Evolutionary conservation across 2,113 vertebrate species (phyloP), one percentile per base, ranked within the genome.

Genomic region (Amia ocellicauda): DNA sequence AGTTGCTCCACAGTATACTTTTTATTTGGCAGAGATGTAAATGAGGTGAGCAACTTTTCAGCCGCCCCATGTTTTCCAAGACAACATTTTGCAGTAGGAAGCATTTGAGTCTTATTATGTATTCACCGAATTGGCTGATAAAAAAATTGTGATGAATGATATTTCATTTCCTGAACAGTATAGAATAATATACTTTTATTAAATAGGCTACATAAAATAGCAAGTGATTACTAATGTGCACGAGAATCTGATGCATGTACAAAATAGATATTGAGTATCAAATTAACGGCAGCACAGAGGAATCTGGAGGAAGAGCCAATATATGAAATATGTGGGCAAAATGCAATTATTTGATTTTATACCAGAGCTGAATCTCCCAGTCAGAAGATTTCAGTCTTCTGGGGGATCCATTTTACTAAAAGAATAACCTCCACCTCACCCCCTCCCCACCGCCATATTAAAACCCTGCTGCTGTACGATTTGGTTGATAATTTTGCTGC

Each of bases 401-500:
- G 56, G 47, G 67, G 74, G 66, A 79, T 78, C 73, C 81, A 80
- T 84, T 88, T 85, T 81, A 74, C 68, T 66, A 62, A 69, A 69
- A 75, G 69, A 75, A 72, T 68, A n/a, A n/a, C 58, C 67, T 69
- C 74, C 75, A 63, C 66, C 63, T 64, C 61, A 31, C 72, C 49
- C 61, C 69, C 67, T 69, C n/a, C 77, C 69, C 75, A 75, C 73
- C 74, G 75, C 60, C 80, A 72, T 81, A 83, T 83, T 80, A 84
- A 72, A 82, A 66, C 69, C 73, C 75, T 50, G 69, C 40, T 23
- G 70, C 73, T 78, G 77, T 78, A 74, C 70, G 74, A 77, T 75
- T 77, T 80, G 74, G 74, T 80, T 74, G 79, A 68, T 85, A 85
- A 87, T 88, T 89, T 84, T 69, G 41, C 70, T 77, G 73, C 69